Conservation (phyloP, 2,888 invertebrate genomes). For the Cartodere bifasciata region DNA sequence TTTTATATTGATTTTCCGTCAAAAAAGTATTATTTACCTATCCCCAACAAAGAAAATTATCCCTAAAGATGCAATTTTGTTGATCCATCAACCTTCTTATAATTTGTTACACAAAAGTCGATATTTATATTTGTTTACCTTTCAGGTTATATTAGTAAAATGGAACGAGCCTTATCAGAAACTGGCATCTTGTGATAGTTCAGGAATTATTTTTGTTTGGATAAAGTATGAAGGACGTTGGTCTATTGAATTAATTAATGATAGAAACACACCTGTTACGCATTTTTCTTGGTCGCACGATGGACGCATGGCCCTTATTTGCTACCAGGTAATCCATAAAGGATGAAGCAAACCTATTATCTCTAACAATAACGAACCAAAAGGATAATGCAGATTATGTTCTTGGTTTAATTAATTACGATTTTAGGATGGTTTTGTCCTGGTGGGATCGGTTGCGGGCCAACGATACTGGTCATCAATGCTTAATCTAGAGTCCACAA, state of each 20-base stretch:
- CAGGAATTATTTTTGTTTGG: conserved; percentile 98
- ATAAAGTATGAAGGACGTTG: conserved; percentile 98
- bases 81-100: too few species aligned
- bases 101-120: too few species aligned
- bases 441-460: conserved; percentile 94
- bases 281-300: conserved; percentile 99
- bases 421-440: conserved; percentile 85
- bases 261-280: conserved; percentile 91
- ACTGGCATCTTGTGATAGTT: conserved; percentile 92
- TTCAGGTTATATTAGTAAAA: conserved; percentile 82
- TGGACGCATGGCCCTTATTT: conserved; percentile 95
- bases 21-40: too few species aligned
- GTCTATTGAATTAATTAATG: conserved; percentile 98
- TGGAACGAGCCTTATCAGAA: conserved; percentile 99
- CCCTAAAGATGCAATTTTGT: too few species aligned
- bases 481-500: conserved; percentile 85
- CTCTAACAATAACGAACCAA: conserved; percentile 1
- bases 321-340: conserved; percentile 62
- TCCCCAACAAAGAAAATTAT: too few species aligned
- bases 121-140: conserved; percentile 13
- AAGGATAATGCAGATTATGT: too few species aligned
- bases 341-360: too few species aligned
- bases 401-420: not conserved
- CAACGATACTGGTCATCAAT: conserved; percentile 98
- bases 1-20: too few species aligned